Evolutionary conservation across 2,888 invertebrate species (phyloP).

Genomic region (Heteropelma amictum): DNA sequence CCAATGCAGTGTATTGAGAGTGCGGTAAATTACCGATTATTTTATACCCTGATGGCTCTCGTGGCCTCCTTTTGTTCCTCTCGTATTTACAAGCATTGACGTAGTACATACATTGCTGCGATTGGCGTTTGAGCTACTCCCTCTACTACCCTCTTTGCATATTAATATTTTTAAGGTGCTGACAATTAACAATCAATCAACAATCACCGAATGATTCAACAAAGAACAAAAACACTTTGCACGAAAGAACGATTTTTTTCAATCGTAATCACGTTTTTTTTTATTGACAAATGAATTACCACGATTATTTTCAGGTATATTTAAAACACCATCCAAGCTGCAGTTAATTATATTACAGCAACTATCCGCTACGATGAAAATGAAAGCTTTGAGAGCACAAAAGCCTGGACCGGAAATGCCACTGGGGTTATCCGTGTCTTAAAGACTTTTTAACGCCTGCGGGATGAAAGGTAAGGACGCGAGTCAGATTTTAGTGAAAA

Average conservation of each 20-base stretch:
- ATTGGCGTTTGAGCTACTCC: neutral
- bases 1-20: no score
- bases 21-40: slow-evolving; percentile 39
- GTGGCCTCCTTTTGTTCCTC: slow-evolving; percentile 42
- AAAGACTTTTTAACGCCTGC: slow-evolving; percentile 60
- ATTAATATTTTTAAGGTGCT: no score
- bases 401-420: slow-evolving; percentile 25
- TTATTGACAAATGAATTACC: no score
- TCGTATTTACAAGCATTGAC: slow-evolving; percentile 22
- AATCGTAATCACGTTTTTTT: no score
- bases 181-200: no score
- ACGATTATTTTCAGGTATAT: no score
- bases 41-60: slow-evolving; percentile 37
- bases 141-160: neutral
- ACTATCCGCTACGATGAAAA: neutral
- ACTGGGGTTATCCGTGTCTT: slow-evolving; percentile 43
- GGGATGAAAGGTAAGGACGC: neutral
- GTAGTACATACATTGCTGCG: slow-evolving; percentile 6
- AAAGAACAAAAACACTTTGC: no score
- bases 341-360: neutral
- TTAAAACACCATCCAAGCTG: neutral
- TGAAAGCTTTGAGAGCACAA: neutral
- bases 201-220: no score
- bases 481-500: neutral
- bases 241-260: no score